Conservation (phyloP, 2,888 invertebrate species). For the Cryptus viduatorius region DNA sequence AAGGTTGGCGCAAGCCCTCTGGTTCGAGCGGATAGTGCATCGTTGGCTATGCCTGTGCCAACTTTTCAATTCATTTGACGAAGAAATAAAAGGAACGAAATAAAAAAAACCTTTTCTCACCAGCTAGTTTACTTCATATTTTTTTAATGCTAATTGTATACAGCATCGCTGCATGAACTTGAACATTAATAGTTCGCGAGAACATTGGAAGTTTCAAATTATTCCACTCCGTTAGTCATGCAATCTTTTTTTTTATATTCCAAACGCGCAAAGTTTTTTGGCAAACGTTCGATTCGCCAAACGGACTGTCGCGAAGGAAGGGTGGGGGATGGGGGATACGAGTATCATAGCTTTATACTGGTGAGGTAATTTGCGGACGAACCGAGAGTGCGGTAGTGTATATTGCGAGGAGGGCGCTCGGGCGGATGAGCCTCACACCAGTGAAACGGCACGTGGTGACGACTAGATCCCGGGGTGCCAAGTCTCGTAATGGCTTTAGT, state of each 20-base stretch:
- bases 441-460: slow-evolving; percentile 55
- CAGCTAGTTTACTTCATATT: slow-evolving; percentile 26
- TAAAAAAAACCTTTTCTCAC: neutral
- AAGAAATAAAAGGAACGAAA: slow-evolving; percentile 10
- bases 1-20: slow-evolving; percentile 13
- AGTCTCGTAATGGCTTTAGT: slow-evolving; percentile 72
- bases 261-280: slow-evolving; percentile 63
- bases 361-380: slow-evolving; percentile 62
- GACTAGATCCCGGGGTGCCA: slow-evolving; percentile 68
- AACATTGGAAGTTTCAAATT: slow-evolving; percentile 45
- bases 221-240: slow-evolving; percentile 56
- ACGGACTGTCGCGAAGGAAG: slow-evolving; percentile 24
- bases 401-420: slow-evolving; percentile 50
- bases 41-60: neutral
- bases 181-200: slow-evolving; percentile 74
- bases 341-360: slow-evolving; percentile 43
- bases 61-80: slow-evolving; percentile 10
- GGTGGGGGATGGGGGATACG: neutral
- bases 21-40: neutral
- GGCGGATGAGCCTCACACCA: slow-evolving; percentile 55
- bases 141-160: slow-evolving; percentile 36
- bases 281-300: slow-evolving; percentile 60
- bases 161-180: slow-evolving; percentile 21
- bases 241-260: slow-evolving; percentile 66
- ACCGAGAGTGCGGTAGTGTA: slow-evolving; percentile 45